Percentiles rank a stretch among this genome's conserved stretches.
Evolutionary conservation across 2,797 vertebrate genomes (phyloP).

Genomic region (Smutsia gigantea): DNA sequence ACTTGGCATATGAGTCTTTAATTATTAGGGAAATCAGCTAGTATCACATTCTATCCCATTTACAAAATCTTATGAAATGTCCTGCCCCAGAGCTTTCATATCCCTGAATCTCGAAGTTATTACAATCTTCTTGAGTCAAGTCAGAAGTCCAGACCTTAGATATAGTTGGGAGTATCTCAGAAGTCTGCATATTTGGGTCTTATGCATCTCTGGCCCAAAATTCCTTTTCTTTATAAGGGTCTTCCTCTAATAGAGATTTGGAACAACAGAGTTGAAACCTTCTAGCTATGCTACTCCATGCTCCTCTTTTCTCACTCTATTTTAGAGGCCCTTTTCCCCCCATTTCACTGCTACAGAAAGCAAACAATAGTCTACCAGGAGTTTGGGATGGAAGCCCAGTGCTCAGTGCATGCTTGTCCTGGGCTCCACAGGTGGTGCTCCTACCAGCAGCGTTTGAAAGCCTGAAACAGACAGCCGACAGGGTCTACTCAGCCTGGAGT

Average conservation of each 20-base stretch:
- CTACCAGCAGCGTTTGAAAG: not conserved
- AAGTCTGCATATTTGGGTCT: not conserved
- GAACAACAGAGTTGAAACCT: not conserved
- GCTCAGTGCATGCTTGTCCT: not conserved
- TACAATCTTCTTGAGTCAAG: not conserved
- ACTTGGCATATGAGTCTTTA: not conserved
- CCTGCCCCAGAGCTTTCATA: not conserved
- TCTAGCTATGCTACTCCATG: not conserved
- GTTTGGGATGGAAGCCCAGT: not conserved
- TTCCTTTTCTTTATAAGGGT: not conserved
- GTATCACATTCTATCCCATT: not conserved
- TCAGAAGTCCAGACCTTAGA: not conserved
- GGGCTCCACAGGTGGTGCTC: not conserved
- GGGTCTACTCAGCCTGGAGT: rapidly evolving
- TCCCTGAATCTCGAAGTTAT: not conserved
- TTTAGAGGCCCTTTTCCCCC: not conserved
- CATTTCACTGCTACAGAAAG: not conserved
- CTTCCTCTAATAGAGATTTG: not conserved
- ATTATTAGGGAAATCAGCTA: not conserved
- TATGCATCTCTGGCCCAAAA: not conserved
- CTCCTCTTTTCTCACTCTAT: not conserved
- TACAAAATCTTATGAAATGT: too few relatives aligned
- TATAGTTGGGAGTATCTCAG: not conserved
- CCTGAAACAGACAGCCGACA: not conserved
- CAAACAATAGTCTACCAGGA: not conserved